These are phyloP conservation scores for Muscina levida DNA, from an alignment of 2,888 invertebrate species.

Conservation along the genomic window DNA sequence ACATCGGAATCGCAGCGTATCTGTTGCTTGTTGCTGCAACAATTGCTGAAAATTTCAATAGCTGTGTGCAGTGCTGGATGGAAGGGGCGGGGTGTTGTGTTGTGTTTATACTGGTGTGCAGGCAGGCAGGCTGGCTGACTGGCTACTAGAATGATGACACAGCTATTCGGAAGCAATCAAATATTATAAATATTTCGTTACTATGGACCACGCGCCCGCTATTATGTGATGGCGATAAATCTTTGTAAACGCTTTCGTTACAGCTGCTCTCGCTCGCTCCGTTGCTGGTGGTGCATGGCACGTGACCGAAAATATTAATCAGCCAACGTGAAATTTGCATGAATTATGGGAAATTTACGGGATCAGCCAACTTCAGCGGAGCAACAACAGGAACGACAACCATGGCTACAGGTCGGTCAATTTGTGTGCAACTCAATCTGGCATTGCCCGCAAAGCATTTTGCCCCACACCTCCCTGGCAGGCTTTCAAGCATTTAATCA, in stretches of 20 bases:
- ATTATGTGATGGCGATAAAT: constrained; percentile 67
- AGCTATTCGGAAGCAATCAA: constrained; percentile 60
- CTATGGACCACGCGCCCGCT: constrained; percentile 48
- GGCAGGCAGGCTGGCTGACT: constrained; percentile 13
- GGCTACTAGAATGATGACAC: constrained; percentile 54
- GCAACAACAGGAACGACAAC: constrained; percentile 8
- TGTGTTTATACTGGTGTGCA: constrained; percentile 39
- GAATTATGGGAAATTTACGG: constrained; percentile 71
- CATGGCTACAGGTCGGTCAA: constrained; percentile 45
- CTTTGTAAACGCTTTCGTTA: constrained; percentile 69
- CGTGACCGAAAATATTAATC: constrained; percentile 79
- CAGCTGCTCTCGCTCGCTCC: constrained; percentile 62
- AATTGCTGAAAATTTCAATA: constrained; percentile 64
- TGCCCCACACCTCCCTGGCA: neutral
- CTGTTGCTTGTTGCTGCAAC: constrained; percentile 67
- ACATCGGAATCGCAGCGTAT: constrained; percentile 53
- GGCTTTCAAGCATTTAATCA: constrained; percentile 24
- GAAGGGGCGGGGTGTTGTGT: neutral
- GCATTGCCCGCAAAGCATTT: constrained; percentile 19
- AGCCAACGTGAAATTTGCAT: constrained; percentile 77
- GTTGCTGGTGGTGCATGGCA: constrained; percentile 69
- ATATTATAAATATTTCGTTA: constrained; percentile 55
- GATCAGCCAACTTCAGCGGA: constrained; percentile 44
- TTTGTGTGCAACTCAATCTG: constrained; percentile 53
- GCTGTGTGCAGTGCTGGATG: neutral